Evolutionary conservation across 1,140 invertebrate species (phyloP), one percentile per base, ranked within the genome.

Genomic region (Latrodectus geometricus): DNA sequence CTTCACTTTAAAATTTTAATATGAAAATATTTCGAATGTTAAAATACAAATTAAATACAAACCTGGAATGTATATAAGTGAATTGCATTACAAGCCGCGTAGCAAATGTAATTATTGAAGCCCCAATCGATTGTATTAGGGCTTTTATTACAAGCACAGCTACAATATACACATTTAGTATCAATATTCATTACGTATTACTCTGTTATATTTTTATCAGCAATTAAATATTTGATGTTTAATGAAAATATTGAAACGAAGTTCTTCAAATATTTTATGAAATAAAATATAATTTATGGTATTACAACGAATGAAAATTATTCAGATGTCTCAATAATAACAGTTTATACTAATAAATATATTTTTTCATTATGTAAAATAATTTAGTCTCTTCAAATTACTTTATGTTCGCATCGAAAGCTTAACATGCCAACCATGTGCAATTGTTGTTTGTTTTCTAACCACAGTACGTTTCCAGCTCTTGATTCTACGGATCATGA

Each of bases 111-210:
- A 49, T 94, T 93, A 89, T 95, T 95, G 70, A 90, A 92, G 56
- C 95, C 95, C 95, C 96, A 97, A 90, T 97, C 95, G 3, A 93
- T 93, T 89, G 94, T 93, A 90, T 95, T 94, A 8, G 95, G 94
- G 56, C 93, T 93, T 80, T 94, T 93, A 91, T 97, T 97, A 89
- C 95, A 96, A 0, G 93, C 93, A 87, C 93, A 93, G 79, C 80
- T 85, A 50, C 68, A 12, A 78, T 89, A 89, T 14, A 83, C 70
- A 83, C 69, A 87, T 56, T 85, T 49, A 54, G 11, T 50, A 49
- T 85, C 20, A 52, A 66, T 23, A 17, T 54, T 52, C 85, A 86
- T 86, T 56, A 50, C 68, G 12, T 14, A 11, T 61, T 61, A 61
- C 0, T 61, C 17, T 61, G 54, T 2, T n/a, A n/a, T 14, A 61